These are phyloP conservation scores for Ecliptopera silaceata DNA, from an alignment of 2,888 invertebrate species.

Conservation along the genomic window DNA sequence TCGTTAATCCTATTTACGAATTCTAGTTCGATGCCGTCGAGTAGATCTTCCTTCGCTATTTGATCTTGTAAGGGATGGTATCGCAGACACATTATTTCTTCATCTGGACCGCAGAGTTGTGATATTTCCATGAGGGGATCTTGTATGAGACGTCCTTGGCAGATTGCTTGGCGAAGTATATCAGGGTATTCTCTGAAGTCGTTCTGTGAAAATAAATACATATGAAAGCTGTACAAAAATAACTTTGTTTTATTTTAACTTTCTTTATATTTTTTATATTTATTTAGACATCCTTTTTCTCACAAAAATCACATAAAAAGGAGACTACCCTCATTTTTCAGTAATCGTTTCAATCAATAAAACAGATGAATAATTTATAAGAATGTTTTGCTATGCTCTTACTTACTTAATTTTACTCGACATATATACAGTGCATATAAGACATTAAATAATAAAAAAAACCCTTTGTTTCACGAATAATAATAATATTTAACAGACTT, in stretches of 20 bases:
- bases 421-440: too few species aligned
- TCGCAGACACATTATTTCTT: conserved; percentile 96
- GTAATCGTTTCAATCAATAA: too few species aligned
- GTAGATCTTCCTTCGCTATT: conserved; percentile 91
- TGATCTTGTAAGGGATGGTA: conserved; percentile 95
- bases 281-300: too few species aligned
- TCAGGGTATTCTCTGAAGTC: conserved; percentile 98
- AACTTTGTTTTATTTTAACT: too few species aligned
- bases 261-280: too few species aligned
- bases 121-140: conserved; percentile 98
- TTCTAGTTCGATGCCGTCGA: conserved; percentile 93
- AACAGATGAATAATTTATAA: too few species aligned
- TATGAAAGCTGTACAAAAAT: background rate
- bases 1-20: conserved; percentile 98
- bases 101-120: conserved; percentile 97
- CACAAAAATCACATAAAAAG: too few species aligned
- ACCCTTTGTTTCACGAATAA: too few species aligned
- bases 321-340: too few species aligned
- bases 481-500: conserved; percentile 36
- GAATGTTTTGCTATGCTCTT: too few species aligned
- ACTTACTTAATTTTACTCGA: too few species aligned
- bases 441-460: too few species aligned
- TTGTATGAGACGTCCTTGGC: conserved; percentile 94
- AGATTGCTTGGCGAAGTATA: conserved; percentile 95
- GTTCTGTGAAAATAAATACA: conserved; percentile 60